A percentile compares a stretch with the other conserved stretches of the same genome.
Conservation (phyloP, 2,113 vertebrate genomes). For the Trichomycterus rosablanca region DNA sequence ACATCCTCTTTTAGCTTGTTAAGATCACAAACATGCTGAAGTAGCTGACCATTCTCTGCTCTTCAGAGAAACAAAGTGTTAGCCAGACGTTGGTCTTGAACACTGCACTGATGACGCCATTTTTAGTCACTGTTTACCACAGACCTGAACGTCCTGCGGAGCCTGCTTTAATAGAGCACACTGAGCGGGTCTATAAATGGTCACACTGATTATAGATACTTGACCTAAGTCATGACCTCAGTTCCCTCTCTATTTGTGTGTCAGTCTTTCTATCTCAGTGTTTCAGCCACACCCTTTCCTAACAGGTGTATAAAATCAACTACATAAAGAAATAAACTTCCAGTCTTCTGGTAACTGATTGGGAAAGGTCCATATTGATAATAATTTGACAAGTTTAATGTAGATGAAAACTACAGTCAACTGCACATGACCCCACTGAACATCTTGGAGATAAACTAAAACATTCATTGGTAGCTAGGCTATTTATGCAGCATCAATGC, state of each 20-base stretch:
- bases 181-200: constrained; percentile 21
- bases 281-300: too few relatives aligned
- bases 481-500: too few relatives aligned
- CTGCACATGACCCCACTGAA: too few relatives aligned
- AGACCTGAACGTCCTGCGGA: constrained; percentile 8
- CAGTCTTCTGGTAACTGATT: too few relatives aligned
- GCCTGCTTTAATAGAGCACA: constrained; percentile 10
- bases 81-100: constrained; percentile 11
- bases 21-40: constrained; percentile 49
- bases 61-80: constrained; percentile 19
- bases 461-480: too few relatives aligned
- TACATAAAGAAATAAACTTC: too few relatives aligned
- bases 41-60: constrained; percentile 42
- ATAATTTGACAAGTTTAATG: too few relatives aligned
- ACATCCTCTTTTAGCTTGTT: constrained; percentile 46
- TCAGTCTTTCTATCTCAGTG: background rate
- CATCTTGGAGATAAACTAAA: too few relatives aligned
- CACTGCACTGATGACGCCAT: constrained; percentile 9
- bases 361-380: too few relatives aligned
- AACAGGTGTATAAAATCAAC: too few relatives aligned
- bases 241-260: constrained; percentile 1
- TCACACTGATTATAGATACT: constrained; percentile 22
- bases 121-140: constrained; percentile 26
- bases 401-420: too few relatives aligned
- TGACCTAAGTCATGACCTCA: constrained; percentile 51